These are phyloP conservation scores for Monarcha castaneiventris DNA, from an alignment of 2,113 vertebrate species.

Conservation along the genomic window DNA sequence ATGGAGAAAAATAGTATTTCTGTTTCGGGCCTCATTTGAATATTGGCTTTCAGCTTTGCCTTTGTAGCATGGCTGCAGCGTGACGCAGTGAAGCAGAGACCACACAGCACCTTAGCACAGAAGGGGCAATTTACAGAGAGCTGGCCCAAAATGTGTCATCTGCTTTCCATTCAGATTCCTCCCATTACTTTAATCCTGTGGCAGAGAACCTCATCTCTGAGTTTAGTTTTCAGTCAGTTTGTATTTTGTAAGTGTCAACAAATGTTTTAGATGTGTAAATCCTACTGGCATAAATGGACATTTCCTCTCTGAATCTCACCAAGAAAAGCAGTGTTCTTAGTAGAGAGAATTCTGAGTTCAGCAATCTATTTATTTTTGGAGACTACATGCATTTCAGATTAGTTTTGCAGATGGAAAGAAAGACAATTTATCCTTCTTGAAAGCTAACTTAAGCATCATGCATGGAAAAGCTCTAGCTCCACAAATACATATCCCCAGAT, in stretches of 20 bases:
- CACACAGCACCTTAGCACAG: not conserved
- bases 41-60: conserved; percentile 1
- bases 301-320: not conserved
- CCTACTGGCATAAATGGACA: not conserved
- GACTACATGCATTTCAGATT: not conserved
- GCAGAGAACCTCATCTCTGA: not conserved
- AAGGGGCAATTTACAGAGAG: conserved; percentile 25
- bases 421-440: not conserved
- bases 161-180: not conserved
- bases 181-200: not conserved
- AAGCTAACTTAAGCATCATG: not conserved
- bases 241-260: not conserved
- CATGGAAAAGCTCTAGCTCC: not conserved
- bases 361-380: not conserved
- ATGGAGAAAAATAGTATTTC: conserved; percentile 34
- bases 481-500: not conserved
- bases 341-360: not conserved
- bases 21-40: not conserved
- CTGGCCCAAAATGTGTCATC: not conserved
- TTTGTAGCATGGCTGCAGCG: conserved; percentile 6
- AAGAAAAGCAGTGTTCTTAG: not conserved
- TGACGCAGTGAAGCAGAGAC: not conserved
- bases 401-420: not conserved
- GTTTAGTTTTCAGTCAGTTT: not conserved
- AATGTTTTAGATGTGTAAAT: not conserved